Evolutionary conservation across 1,140 invertebrate species (phyloP), one percentile per base, ranked within the genome.

Genomic region (Popillia japonica): DNA sequence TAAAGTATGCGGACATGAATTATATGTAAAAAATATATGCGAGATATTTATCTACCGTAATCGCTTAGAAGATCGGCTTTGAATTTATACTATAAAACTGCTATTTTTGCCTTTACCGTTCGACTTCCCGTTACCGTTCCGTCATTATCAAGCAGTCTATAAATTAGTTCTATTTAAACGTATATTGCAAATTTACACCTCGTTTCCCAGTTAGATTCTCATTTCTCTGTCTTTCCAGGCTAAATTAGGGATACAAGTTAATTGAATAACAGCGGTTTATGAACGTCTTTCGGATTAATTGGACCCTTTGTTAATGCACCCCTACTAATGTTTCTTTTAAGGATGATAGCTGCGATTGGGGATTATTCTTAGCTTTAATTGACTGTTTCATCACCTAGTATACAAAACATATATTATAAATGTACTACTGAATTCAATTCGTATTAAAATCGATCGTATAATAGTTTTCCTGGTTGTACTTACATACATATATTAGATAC

Each of bases 181-280:
- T 68, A 68, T 68, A 68, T 68, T 68, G 61, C 61, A 23, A 68
- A 68, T 68, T 68, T 68, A 22, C 61, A 68, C 61, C 61, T 68
- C 61, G 61, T 68, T 34, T 68, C 8, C n/a, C 27, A 34, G 20
- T 27, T 68, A 68, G 61, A 68, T 68, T 22, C 27, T 68, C 22
- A 23, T 68, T 22, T 10, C 61, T 68, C 61, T 34, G 17, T 68
- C 61, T 27, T 68, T 34, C 7, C 61, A 23, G 9, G 27, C 22
- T 68, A 68, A 68, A 68, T 68, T 22, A 68, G 61, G 61, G 61
- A 68, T 68, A 34, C 17, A 68, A 68, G 61, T 68, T 68, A 68
- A 68, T 68, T 68, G 61, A 68, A 23, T 22, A 68, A 68, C 61
- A 20, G 61, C 22, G 11, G 61, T 68, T 68, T 68, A 68, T 68